Conservation (phyloP, 2,888 invertebrate species). For the Neuroscelio doddi region DNA sequence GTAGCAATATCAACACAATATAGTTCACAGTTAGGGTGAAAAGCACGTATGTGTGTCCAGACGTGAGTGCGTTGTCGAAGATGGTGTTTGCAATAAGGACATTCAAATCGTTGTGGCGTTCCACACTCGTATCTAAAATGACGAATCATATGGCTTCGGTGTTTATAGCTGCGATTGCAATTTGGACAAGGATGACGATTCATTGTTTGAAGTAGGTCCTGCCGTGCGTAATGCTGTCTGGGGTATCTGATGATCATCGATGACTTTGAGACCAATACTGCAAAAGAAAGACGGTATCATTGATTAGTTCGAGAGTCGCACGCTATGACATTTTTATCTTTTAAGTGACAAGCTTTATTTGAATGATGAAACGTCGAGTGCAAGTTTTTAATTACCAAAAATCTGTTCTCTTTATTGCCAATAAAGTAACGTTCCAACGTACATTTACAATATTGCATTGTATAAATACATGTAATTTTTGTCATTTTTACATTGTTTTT, state of each 20-base stretch:
- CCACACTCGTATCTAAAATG: constrained; percentile 74
- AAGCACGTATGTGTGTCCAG: constrained; percentile 66
- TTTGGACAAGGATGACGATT: constrained; percentile 73
- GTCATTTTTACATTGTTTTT: too few species aligned
- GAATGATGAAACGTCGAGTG: too few species aligned
- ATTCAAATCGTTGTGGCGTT: constrained; percentile 67
- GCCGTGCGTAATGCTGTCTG: constrained; percentile 11
- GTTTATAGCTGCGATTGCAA: constrained; percentile 76
- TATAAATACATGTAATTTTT: too few species aligned
- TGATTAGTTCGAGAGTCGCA: too few species aligned
- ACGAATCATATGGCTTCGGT: constrained; percentile 77
- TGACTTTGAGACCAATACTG: constrained; percentile 32
- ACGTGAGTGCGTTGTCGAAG: constrained; percentile 66
- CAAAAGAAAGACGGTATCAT: not conserved
- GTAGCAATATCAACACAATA: constrained; percentile 66
- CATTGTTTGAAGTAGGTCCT: constrained; percentile 24
- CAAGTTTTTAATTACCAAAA: too few species aligned
- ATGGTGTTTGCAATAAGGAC: constrained; percentile 67
- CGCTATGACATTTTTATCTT: too few species aligned
- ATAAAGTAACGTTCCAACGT: too few species aligned
- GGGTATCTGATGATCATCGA: constrained; percentile 21
- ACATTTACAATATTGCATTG: too few species aligned
- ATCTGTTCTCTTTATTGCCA: too few species aligned
- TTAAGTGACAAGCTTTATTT: too few species aligned
- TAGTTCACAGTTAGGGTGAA: constrained; percentile 62